These are phyloP conservation scores for Oppia nitens DNA, from an alignment of 1,140 invertebrate genomes.

Conservation along the genomic window DNA sequence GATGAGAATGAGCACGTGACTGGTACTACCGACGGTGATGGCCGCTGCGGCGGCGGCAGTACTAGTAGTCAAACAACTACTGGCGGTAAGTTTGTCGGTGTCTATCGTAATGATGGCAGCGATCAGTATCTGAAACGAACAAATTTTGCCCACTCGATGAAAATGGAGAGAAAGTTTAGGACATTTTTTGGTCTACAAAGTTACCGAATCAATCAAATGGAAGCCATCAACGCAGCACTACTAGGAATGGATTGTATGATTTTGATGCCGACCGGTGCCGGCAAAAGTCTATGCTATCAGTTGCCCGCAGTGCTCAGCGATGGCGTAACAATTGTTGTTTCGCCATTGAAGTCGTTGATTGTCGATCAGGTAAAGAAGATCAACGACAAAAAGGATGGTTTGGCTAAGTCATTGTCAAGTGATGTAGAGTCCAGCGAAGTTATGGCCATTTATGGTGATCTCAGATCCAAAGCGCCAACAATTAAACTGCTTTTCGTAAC, in stretches of 20 bases:
- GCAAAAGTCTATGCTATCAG: conserved; percentile 96
- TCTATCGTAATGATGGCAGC: background rate
- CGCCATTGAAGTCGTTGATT: conserved; percentile 83
- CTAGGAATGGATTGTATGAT: conserved; percentile 77
- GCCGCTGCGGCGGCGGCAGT: no score
- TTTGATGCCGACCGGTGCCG: conserved; percentile 91
- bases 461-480: conserved; percentile 14
- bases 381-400: conserved; percentile 37
- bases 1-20: no score
- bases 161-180: conserved; percentile 32
- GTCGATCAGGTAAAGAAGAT: conserved; percentile 84
- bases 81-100: background rate
- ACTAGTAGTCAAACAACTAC: no score
- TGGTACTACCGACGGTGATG: no score
- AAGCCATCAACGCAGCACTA: conserved; percentile 81
- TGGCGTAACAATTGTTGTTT: conserved; percentile 80
- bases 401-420: conserved; percentile 14
- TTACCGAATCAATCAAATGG: conserved; percentile 80
- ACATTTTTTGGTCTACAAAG: conserved; percentile 64
- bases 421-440: conserved; percentile 13
- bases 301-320: conserved; percentile 36
- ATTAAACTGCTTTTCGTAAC: conserved; percentile 86
- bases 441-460: conserved; percentile 17
- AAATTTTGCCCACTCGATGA: background rate
- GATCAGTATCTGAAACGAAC: background rate